phyloP scores from a whole-genome alignment of 2,888 invertebrate genomes.

The Euplagia quadripunctaria region DNA sequence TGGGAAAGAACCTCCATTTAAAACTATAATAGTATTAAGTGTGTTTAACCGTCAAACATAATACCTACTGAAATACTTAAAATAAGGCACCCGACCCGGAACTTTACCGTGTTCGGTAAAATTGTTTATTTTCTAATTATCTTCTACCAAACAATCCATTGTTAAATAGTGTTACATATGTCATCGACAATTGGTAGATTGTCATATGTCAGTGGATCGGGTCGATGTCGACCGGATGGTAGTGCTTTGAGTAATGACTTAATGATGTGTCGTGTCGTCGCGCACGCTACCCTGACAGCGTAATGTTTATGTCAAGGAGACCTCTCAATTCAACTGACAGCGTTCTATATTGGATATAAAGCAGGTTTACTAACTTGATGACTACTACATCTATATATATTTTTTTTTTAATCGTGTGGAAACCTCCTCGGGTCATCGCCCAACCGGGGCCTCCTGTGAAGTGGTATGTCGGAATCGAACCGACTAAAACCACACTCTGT shows the following conservation, averaged over 20 bases:
- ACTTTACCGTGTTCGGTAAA: background rate
- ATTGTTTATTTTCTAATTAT: background rate
- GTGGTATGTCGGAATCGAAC: too few species aligned
- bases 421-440: too few species aligned
- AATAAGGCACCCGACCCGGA: too few species aligned
- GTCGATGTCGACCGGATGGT: slow-evolving; percentile 57
- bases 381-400: too few species aligned
- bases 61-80: too few species aligned
- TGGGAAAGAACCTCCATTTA: too few species aligned
- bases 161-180: background rate
- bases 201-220: slow-evolving; percentile 35
- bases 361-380: background rate
- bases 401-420: too few species aligned
- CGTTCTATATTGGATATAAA: background rate
- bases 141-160: background rate
- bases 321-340: slow-evolving; percentile 5
- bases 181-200: slow-evolving; percentile 51
- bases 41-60: background rate
- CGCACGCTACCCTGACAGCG: slow-evolving; percentile 32
- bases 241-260: slow-evolving; percentile 54
- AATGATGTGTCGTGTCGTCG: slow-evolving; percentile 44
- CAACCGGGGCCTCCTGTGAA: too few species aligned
- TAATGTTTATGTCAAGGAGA: slow-evolving; percentile 21
- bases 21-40: background rate
- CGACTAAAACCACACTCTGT: too few species aligned